These are phyloP conservation scores for Melipona bicolor DNA, from an alignment of 2,888 invertebrate species.

Conservation along the genomic window DNA sequence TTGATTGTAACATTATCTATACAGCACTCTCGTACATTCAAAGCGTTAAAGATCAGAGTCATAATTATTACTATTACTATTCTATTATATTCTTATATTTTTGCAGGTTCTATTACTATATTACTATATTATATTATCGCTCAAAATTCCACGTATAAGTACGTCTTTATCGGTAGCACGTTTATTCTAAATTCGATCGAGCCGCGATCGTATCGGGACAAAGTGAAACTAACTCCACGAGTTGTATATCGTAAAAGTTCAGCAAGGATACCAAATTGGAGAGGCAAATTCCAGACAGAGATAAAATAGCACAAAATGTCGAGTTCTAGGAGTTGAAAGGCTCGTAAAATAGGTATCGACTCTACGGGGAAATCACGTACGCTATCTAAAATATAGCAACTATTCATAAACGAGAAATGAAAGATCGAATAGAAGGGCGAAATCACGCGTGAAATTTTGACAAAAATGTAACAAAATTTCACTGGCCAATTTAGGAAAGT, in stretches of 20 bases:
- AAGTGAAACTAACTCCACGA: neutral
- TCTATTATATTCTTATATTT: too few species aligned
- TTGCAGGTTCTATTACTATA: too few species aligned
- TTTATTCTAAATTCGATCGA: too few species aligned
- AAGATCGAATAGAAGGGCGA: neutral
- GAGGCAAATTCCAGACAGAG: neutral
- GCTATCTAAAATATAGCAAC: neutral
- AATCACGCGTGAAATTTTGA: neutral
- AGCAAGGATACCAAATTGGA: neutral
- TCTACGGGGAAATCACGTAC: conserved; percentile 15
- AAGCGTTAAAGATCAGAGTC: too few species aligned
- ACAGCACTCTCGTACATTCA: too few species aligned
- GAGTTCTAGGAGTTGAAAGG: neutral
- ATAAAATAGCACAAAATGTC: conserved; percentile 4
- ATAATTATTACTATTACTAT: too few species aligned
- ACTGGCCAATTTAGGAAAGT: neutral
- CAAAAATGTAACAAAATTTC: neutral
- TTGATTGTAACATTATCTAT: too few species aligned
- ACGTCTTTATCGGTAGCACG: too few species aligned
- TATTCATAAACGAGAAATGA: neutral
- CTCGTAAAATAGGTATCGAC: neutral
- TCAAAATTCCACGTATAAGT: too few species aligned
- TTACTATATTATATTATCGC: too few species aligned
- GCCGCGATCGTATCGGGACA: neutral
- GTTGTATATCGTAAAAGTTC: neutral